phyloP scores from a whole-genome alignment of 2,113 vertebrate species.

The Chloropsis cyanopogon region DNA sequence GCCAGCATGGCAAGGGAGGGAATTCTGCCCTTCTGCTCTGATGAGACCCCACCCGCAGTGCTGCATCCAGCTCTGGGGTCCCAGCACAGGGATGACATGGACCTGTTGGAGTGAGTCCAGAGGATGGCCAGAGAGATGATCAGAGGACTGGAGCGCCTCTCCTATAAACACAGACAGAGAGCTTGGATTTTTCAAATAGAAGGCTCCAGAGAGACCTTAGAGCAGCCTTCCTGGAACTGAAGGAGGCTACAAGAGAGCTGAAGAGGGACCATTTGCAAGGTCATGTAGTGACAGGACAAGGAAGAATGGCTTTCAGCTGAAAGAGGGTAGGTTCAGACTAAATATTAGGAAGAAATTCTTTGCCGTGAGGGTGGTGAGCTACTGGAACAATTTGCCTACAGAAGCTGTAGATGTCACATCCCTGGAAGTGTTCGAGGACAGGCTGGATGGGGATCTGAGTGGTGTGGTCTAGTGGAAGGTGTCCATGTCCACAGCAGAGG shows the following conservation, averaged over 20 bases:
- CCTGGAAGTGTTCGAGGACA: not conserved
- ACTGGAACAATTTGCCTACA: not conserved
- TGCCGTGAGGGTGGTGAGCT: not conserved
- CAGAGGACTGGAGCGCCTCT: not conserved
- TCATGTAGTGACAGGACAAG: not conserved
- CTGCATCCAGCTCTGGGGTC: not conserved
- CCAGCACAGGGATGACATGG: not conserved
- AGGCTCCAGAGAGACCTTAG: not conserved
- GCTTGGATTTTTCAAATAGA: not conserved
- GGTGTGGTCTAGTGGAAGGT: not conserved
- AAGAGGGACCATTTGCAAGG: not conserved
- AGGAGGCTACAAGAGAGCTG: not conserved
- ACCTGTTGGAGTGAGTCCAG: not conserved
- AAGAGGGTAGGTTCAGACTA: not conserved
- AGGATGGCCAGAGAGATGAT: not conserved
- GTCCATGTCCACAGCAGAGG: not conserved
- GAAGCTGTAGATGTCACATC: not conserved
- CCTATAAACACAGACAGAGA: not conserved
- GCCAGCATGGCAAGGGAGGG: not conserved
- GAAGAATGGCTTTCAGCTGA: not conserved
- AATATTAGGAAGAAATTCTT: not conserved
- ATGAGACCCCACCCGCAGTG: accelerated
- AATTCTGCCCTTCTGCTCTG: not conserved
- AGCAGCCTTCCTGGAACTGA: not conserved
- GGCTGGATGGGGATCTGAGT: not conserved